Evolutionary conservation across 1,140 invertebrate genomes (phyloP).

Genomic region (Cheumatopsyche charites): DNA sequence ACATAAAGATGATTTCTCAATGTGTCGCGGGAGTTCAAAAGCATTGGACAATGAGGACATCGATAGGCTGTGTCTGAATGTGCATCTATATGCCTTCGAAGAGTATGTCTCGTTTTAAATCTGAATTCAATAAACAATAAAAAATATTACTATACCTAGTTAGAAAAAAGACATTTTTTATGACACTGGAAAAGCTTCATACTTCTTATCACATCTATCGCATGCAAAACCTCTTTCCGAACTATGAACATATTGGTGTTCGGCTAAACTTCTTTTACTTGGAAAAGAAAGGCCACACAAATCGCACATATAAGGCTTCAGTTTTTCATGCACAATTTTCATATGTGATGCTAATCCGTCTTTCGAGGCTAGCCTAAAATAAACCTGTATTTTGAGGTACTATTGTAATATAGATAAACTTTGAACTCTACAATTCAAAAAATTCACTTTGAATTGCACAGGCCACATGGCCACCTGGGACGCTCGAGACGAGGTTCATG

Average conservation of each 20-base stretch:
- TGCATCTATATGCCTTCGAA: constrained; percentile 50
- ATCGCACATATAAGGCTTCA: constrained; percentile 42
- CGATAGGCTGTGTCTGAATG: constrained; percentile 55
- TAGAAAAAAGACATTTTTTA: not conserved
- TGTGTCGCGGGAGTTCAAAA: constrained; percentile 57
- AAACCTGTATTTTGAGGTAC: constrained; percentile 36
- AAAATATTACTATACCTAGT: not conserved
- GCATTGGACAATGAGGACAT: constrained; percentile 56
- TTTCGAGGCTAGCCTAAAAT: constrained; percentile 54
- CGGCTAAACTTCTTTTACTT: constrained; percentile 35
- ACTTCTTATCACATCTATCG: constrained; percentile 54
- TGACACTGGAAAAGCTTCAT: no score
- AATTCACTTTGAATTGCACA: constrained; percentile 12
- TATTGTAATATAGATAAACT: no score
- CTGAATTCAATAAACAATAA: constrained; percentile 33
- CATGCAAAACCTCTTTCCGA: constrained; percentile 59
- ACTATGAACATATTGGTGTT: constrained; percentile 53
- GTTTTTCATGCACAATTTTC: constrained; percentile 44
- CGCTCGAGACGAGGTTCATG: constrained; percentile 54
- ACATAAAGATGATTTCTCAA: constrained; percentile 58
- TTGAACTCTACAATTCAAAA: no score
- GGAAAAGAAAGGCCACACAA: constrained; percentile 40
- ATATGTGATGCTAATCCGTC: constrained; percentile 57
- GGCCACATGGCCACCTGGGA: constrained; percentile 53
- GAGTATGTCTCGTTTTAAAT: constrained; percentile 40